Percentiles rank a stretch among this genome's conserved stretches.
These are phyloP conservation scores for Peromyscus maniculatus DNA, from an alignment of 2,113 vertebrate species.

Conservation along the genomic window DNA sequence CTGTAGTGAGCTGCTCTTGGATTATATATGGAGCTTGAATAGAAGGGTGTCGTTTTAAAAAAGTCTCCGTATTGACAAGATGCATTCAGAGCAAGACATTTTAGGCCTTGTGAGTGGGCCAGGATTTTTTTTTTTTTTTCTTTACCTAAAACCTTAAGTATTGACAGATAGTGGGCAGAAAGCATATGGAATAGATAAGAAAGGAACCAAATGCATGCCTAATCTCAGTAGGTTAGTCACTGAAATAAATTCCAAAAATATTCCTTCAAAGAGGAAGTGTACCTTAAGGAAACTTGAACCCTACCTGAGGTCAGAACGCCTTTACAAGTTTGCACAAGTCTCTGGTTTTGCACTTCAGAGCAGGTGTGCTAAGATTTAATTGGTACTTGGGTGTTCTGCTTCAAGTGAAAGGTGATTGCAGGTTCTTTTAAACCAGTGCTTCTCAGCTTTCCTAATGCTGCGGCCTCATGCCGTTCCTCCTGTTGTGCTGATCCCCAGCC, in stretches of 20 bases:
- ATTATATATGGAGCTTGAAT: constrained; percentile 76
- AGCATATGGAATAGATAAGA: constrained; percentile 78
- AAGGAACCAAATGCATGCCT: constrained; percentile 70
- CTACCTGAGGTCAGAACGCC: constrained; percentile 77
- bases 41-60: constrained; percentile 5
- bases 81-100: constrained; percentile 78
- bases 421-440: constrained; percentile 13
- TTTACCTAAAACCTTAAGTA: constrained; percentile 83
- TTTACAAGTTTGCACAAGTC: constrained; percentile 81
- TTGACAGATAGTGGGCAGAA: constrained; percentile 76
- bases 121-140: constrained; percentile 74
- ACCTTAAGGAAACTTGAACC: constrained; percentile 80
- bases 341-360: constrained; percentile 79
- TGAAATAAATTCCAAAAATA: constrained; percentile 63
- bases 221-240: constrained; percentile 75
- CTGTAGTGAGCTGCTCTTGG: constrained; percentile 70
- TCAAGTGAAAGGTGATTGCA: constrained; percentile 71
- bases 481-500: not conserved
- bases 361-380: constrained; percentile 78
- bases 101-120: constrained; percentile 72
- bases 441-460: not conserved
- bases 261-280: constrained; percentile 69
- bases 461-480: not conserved
- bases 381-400: constrained; percentile 68
- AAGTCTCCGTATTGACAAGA: constrained; percentile 67